These are phyloP conservation scores for Creontiades dilutus DNA, from an alignment of 2,888 invertebrate genomes.

Conservation along the genomic window DNA sequence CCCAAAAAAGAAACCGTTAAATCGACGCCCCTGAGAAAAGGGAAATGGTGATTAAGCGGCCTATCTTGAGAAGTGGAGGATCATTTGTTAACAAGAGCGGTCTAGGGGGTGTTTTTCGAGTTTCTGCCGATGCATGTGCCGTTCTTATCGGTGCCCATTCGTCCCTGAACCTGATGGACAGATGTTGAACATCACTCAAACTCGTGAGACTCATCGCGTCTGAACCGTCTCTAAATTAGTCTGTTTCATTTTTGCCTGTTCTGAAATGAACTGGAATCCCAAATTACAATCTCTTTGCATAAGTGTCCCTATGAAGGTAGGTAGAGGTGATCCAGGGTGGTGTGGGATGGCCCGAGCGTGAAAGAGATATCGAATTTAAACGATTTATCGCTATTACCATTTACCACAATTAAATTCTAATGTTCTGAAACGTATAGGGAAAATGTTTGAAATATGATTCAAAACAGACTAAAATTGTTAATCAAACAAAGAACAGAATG, in stretches of 20 bases:
- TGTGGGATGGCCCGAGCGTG: too few relatives aligned
- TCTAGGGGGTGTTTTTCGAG: neutral
- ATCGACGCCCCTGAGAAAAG: constrained; percentile 52
- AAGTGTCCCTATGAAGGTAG: too few relatives aligned
- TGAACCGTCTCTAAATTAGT: constrained; percentile 26
- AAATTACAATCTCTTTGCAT: neutral
- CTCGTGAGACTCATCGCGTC: neutral
- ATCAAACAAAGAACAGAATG: too few relatives aligned
- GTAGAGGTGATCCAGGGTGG: too few relatives aligned
- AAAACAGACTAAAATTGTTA: too few relatives aligned
- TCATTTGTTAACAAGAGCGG: constrained; percentile 47
- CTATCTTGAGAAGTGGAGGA: constrained; percentile 48
- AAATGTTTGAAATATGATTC: too few relatives aligned
- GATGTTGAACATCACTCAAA: constrained; percentile 67
- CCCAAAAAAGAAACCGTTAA: neutral
- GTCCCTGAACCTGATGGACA: constrained; percentile 69
- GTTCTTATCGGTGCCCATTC: constrained; percentile 47
- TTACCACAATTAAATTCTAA: too few relatives aligned
- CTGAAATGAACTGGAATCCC: neutral
- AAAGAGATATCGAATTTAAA: too few relatives aligned
- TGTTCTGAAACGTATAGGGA: too few relatives aligned
- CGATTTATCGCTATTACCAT: too few relatives aligned
- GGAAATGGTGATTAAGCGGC: constrained; percentile 45
- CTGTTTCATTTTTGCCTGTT: neutral
- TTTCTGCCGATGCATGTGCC: constrained; percentile 45